Conservation (phyloP, 2,888 invertebrate genomes). For the Idaea dimidiata region DNA sequence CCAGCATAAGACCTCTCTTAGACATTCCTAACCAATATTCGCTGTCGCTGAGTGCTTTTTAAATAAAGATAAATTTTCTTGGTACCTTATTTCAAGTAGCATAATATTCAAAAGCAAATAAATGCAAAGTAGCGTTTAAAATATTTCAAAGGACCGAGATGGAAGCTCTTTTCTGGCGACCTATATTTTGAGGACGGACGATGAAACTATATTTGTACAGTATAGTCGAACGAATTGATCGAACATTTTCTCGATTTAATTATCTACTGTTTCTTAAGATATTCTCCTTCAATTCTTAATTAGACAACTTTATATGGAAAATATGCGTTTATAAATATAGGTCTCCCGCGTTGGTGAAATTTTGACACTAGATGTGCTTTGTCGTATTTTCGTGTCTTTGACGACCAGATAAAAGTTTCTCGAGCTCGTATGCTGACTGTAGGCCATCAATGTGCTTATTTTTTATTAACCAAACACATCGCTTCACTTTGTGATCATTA, state of each 20-base stretch:
- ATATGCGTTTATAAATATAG: too few relatives aligned
- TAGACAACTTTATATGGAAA: too few relatives aligned
- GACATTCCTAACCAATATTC: neutral
- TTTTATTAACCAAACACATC: too few relatives aligned
- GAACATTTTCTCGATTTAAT: neutral
- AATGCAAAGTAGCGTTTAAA: conserved; percentile 1
- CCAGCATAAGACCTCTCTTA: neutral
- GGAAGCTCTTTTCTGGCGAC: neutral
- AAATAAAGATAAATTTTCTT: neutral
- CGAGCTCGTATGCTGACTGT: too few relatives aligned
- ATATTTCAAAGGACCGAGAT: conserved; percentile 1
- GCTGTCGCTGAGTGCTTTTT: neutral
- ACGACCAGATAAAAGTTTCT: too few relatives aligned
- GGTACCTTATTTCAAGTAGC: neutral
- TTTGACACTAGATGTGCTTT: too few relatives aligned
- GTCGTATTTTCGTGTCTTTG: too few relatives aligned
- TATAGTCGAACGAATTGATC: neutral
- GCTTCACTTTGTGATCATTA: too few relatives aligned
- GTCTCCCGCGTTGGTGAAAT: too few relatives aligned
- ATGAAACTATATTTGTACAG: neutral
- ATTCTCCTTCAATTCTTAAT: too few relatives aligned
- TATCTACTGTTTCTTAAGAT: too few relatives aligned
- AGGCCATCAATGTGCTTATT: too few relatives aligned
- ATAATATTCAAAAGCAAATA: conserved; percentile 1
- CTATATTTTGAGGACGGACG: neutral